A percentile compares a stretch with the other conserved stretches of the same genome.
phyloP scores from a whole-genome alignment of 2,113 vertebrate genomes.

The Ardeotis arabs region DNA sequence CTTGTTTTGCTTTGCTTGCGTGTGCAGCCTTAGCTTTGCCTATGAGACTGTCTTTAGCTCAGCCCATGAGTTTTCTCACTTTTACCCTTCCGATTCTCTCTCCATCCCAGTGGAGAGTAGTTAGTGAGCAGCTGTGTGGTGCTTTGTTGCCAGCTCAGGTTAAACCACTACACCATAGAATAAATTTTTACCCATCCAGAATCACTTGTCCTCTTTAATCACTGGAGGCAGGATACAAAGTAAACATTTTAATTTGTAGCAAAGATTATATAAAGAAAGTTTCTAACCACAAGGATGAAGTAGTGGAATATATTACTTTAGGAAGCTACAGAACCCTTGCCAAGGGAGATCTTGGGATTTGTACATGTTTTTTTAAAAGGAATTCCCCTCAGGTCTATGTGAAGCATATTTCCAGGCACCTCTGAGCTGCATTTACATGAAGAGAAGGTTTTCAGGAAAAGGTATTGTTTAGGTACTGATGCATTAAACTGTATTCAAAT shows the following conservation, averaged over 20 bases:
- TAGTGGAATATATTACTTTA: neutral
- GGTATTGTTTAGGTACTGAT: neutral
- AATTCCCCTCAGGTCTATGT: neutral
- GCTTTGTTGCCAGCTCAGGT: neutral
- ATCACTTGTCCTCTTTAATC: neutral
- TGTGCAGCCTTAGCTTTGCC: neutral
- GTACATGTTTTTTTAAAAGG: neutral
- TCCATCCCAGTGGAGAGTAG: neutral
- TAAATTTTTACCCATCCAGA: neutral
- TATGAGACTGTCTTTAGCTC: neutral
- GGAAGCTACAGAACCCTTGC: neutral
- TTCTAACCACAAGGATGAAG: neutral
- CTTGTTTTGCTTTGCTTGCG: neutral
- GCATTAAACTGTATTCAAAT: neutral
- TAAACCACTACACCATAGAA: neutral
- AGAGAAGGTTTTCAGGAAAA: neutral
- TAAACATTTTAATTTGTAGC: neutral
- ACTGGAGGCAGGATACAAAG: neutral
- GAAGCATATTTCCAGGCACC: neutral
- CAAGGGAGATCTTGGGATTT: neutral
- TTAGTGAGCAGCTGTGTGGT: fast-evolving
- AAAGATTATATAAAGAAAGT: neutral
- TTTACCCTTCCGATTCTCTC: neutral
- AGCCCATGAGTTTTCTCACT: neutral
- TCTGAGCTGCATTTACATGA: neutral